Base-by-base conservation (phyloP, 1,140 invertebrate genomes). In the Pararge aegeria region DNA sequence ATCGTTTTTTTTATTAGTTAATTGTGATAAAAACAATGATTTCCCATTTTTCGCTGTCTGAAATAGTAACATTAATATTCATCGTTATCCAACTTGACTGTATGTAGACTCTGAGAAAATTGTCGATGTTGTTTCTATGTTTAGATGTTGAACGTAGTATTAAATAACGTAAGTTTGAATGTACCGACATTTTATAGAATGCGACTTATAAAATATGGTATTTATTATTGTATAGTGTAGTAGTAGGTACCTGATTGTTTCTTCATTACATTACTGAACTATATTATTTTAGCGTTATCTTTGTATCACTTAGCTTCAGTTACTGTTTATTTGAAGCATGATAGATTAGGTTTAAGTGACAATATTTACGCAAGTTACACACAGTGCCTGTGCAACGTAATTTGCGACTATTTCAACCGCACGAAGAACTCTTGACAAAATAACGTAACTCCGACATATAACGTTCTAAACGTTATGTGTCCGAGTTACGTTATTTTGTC, bases 221-320 rank as follows among this genome's bases (percentile, higher is more conserved):
- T 49, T 63, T 20, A 29, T 63, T 24, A 4, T 24, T 24, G 24
- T 24, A 24, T n/a, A 65, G 62, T 51, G 65, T 70, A 67, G 65
- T 64, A 68, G 61, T 82, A 86, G 77, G 81, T 87, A 83, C 82
- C 82, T 86, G 83, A 85, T 76, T 87, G 80, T 80, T 84, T 82
- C 81, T 62, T 53, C 66, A 58, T 72, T 46, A 59, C 30, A 55
- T 60, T 40, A 16, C 10, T 42, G 13, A 18, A 16, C 13, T 42
- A 15, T 42, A 42, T 42, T 42, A 16, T 9, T 15, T 12, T 42
- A 42, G 30, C 30, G 10, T 34, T 34, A 34, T 34, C n/a, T 34
- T 12, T 27, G 10, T 27, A 27, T n/a, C 2, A 4, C 24, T 34
- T n/a, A 12, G 30, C 30, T 34, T 34, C 30, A 34, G 30, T 34